Base-by-base conservation (phyloP, 2,888 invertebrate genomes). In the Eupeodes latifasciatus region DNA sequence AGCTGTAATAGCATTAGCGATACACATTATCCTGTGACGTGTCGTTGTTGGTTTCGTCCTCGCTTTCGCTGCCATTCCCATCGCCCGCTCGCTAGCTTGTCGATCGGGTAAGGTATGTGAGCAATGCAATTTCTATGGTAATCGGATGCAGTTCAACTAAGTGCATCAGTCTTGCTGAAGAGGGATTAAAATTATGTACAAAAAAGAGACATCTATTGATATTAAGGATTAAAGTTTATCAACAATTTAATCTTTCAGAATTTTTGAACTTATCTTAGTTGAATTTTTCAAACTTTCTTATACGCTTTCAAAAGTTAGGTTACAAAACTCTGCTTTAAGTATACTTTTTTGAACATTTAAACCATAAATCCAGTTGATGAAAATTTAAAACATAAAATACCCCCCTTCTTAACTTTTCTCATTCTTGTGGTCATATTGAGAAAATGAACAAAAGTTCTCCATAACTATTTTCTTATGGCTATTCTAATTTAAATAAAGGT, bases 51-150 rank as follows among this genome's bases (percentile, higher is more conserved):
- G 9, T 40, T 4, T 5, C 40, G 40, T 40, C 40, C 27, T 27
- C 27, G 27, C 1, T 27, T 27, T 27, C 2, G 27, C 27, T 27
- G 27, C 27, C 27, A 27, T 27, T 27, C 27, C 2, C 2, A 27
- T 27, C 27, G 27, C 27, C 2, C 27, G 27, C 0, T 27, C 27
- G 27, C 3, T 27, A 1, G 27, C 27, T 40, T 40, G 40, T 40
- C 40, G 40, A 9, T 40, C 6, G 47, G 27, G 40, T 27, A 2
- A 3, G 47, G 27, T 66, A 27, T 62, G 40, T 40, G 62, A 62
- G 16, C 40, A 16, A 62, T 66, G 66, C 66, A 66, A 47, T 66
- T 66, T 66, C 47, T 66, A 66, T 47, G 47, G 4, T 66, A 66
- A 66, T 66, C 14, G 49, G 66, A 14, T 66, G 40, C 5, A 27